Conservation (phyloP, 1,140 invertebrate genomes). For the Ips nitidus region DNA sequence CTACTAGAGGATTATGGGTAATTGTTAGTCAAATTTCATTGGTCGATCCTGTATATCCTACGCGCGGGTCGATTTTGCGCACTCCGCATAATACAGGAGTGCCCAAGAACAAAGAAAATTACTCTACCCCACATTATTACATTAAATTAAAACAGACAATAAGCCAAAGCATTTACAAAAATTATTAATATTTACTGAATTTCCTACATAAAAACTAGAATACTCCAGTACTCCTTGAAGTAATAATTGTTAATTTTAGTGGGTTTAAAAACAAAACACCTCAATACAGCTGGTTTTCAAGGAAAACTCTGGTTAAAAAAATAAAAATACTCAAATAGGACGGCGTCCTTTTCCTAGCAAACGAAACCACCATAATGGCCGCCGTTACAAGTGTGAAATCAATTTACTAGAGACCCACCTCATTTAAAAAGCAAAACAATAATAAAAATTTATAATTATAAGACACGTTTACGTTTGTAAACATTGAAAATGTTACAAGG, state of each 20-base stretch:
- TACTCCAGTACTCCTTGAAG: too few relatives aligned
- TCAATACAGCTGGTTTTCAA: too few relatives aligned
- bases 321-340: too few relatives aligned
- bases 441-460: not conserved
- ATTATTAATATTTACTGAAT: too few relatives aligned
- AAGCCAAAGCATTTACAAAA: too few relatives aligned
- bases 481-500: slow-evolving; percentile 37
- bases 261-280: too few relatives aligned
- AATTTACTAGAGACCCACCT: not conserved
- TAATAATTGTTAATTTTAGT: too few relatives aligned
- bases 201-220: too few relatives aligned
- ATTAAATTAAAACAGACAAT: too few relatives aligned
- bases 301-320: too few relatives aligned
- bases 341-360: too few relatives aligned
- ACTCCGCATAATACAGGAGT: slow-evolving; percentile 21
- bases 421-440: not conserved
- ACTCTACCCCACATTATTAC: not conserved
- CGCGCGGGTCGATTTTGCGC: slow-evolving; percentile 24
- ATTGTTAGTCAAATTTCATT: slow-evolving; percentile 6
- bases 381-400: not conserved
- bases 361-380: slow-evolving; percentile 5
- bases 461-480: slow-evolving; percentile 24
- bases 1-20: too few relatives aligned
- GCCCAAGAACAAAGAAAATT: slow-evolving; percentile 2
- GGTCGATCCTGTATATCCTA: slow-evolving; percentile 31